A percentile compares a stretch with the other conserved stretches of the same genome.
Conservation (phyloP, 1,140 invertebrate genomes). For the Drosophila kepulauana region DNA sequence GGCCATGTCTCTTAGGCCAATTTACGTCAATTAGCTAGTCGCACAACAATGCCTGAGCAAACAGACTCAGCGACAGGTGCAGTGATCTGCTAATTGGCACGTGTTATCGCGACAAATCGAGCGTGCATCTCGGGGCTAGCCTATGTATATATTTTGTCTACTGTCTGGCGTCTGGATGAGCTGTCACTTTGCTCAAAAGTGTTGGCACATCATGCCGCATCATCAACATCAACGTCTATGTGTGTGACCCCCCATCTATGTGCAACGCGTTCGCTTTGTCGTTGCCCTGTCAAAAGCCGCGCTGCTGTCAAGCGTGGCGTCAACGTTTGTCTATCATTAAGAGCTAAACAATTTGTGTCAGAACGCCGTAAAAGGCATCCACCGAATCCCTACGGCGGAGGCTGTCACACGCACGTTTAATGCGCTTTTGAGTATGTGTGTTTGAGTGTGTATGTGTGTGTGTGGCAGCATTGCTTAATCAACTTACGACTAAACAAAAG, state of each 20-base stretch:
- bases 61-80: slow-evolving; percentile 44
- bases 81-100: slow-evolving; percentile 62
- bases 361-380: slow-evolving; percentile 44
- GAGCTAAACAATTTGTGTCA: slow-evolving; percentile 65
- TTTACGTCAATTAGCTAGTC: slow-evolving; percentile 49
- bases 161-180: slow-evolving; percentile 15
- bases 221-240: neutral
- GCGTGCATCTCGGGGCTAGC: slow-evolving; percentile 20
- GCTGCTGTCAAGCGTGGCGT: slow-evolving; percentile 51
- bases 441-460: slow-evolving; percentile 8
- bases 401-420: slow-evolving; percentile 54
- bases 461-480: slow-evolving; percentile 64
- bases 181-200: slow-evolving; percentile 28
- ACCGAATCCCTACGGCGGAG: slow-evolving; percentile 11
- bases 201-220: slow-evolving; percentile 14
- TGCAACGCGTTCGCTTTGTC: slow-evolving; percentile 13
- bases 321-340: slow-evolving; percentile 77
- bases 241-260: neutral
- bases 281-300: slow-evolving; percentile 50
- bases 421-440: slow-evolving; percentile 49
- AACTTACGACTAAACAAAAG: slow-evolving; percentile 78
- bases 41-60: slow-evolving; percentile 24
- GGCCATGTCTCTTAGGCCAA: slow-evolving; percentile 28
- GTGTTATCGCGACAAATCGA: slow-evolving; percentile 54
- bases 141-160: neutral